Evolutionary conservation across 2,113 vertebrate species (phyloP).

Genomic region (Cephalopholis sonnerati): DNA sequence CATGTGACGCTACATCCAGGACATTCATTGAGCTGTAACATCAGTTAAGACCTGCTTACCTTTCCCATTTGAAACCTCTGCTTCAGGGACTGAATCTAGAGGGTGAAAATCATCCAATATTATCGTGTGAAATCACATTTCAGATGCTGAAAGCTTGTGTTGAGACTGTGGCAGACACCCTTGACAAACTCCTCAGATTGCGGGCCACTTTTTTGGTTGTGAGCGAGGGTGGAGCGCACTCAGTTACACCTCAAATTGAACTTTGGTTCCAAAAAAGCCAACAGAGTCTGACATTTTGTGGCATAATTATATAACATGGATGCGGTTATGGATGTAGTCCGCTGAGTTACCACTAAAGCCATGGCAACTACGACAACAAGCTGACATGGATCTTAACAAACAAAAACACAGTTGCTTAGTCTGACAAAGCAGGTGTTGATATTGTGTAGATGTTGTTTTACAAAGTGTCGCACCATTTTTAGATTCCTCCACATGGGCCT

Average conservation of each 20-base stretch:
- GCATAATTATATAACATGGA: constrained; percentile 6
- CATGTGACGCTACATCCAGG: background rate
- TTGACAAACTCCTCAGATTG: background rate
- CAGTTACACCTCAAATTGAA: background rate
- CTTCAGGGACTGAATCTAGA: constrained; percentile 12
- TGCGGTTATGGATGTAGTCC: background rate
- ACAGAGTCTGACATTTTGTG: constrained; percentile 2
- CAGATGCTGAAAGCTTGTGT: constrained; percentile 2
- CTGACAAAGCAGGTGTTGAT: background rate
- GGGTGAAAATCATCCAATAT: background rate
- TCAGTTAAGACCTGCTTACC: constrained; percentile 36
- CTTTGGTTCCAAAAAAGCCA: background rate
- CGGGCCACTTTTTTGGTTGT: background rate
- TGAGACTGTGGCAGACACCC: background rate
- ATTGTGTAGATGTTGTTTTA: background rate
- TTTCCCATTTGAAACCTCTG: constrained; percentile 40
- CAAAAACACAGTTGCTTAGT: background rate
- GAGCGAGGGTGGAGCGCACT: constrained; percentile 4
- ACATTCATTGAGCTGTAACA: background rate
- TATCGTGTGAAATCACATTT: background rate
- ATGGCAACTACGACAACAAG: constrained; percentile 14
- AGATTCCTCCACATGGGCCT: constrained; percentile 30
- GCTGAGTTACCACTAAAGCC: constrained; percentile 13
- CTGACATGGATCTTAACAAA: constrained; percentile 1
- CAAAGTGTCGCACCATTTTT: constrained; percentile 50